Evolutionary conservation across 1,140 invertebrate species (phyloP).

Genomic region (Psix sp.): DNA sequence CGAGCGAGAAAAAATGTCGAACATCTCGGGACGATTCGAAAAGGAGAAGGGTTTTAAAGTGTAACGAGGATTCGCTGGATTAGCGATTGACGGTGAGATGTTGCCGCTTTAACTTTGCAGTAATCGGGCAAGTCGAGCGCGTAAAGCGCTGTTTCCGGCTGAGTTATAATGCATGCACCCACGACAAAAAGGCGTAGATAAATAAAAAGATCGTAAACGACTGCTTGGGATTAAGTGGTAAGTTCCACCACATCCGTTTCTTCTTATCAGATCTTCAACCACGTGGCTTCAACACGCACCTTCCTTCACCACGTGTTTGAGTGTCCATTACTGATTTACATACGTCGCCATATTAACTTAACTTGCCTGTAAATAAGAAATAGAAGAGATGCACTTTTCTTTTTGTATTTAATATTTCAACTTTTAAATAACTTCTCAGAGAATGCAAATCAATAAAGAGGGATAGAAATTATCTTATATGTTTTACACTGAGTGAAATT

Average conservation of each 20-base stretch:
- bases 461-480: too few relatives aligned
- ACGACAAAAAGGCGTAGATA: slow-evolving; percentile 40
- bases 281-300: slow-evolving; percentile 67
- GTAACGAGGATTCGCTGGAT: too few relatives aligned
- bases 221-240: slow-evolving; percentile 56
- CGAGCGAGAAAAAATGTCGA: too few relatives aligned
- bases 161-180: slow-evolving; percentile 48
- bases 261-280: slow-evolving; percentile 66
- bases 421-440: too few relatives aligned
- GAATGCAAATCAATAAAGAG: too few relatives aligned
- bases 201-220: slow-evolving; percentile 53
- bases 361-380: background rate
- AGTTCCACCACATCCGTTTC: slow-evolving; percentile 56
- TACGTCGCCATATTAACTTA: slow-evolving; percentile 12
- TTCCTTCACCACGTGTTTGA: slow-evolving; percentile 47
- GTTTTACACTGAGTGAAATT: too few relatives aligned
- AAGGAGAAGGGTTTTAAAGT: too few relatives aligned
- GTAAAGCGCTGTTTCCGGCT: slow-evolving; percentile 44
- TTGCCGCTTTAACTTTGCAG: background rate
- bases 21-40: too few relatives aligned
- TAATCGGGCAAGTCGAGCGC: slow-evolving; percentile 9
- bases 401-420: too few relatives aligned
- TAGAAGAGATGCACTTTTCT: too few relatives aligned
- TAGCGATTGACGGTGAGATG: background rate
- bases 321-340: slow-evolving; percentile 43